A percentile compares a stretch with the other conserved stretches of the same genome.
These are phyloP conservation scores for Perccottus glenii DNA, from an alignment of 2,113 vertebrate species.

Conservation along the genomic window DNA sequence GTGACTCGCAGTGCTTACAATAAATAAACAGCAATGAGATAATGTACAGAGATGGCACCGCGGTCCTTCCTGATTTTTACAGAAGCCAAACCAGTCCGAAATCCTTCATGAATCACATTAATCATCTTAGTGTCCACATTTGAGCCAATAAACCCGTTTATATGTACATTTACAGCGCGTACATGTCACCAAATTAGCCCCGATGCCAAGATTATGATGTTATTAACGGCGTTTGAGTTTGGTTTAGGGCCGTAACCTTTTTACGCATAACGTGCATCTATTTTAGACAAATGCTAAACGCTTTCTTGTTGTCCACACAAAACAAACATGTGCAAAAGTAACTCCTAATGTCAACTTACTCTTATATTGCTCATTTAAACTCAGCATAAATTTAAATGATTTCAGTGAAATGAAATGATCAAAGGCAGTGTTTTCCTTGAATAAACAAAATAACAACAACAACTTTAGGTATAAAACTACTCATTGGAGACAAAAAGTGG, in stretches of 20 bases:
- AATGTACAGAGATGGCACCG: constrained; percentile 24
- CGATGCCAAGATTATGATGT: background rate
- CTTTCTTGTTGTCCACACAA: background rate
- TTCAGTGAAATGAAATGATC: too few species aligned
- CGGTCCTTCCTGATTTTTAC: constrained; percentile 4
- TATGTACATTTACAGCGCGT: background rate
- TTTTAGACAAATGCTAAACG: background rate
- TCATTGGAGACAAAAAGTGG: background rate
- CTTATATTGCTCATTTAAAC: background rate
- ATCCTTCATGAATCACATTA: background rate
- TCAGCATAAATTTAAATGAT: background rate
- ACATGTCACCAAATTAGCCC: background rate
- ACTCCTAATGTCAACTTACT: background rate
- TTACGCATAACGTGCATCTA: constrained; percentile 5
- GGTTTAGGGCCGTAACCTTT: constrained; percentile 8
- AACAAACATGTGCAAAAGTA: background rate
- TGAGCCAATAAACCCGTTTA: background rate
- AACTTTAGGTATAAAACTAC: too few species aligned
- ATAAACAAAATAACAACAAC: background rate
- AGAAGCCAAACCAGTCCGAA: background rate
- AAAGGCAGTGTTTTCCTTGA: too few species aligned
- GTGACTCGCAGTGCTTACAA: constrained; percentile 77
- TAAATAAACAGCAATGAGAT: constrained; percentile 79
- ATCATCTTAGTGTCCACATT: background rate
- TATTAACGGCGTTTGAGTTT: constrained; percentile 1